Percentiles rank a stretch among this genome's conserved stretches.
phyloP scores from a whole-genome alignment of 2,888 invertebrate genomes.

The Nymphalis urticae region DNA sequence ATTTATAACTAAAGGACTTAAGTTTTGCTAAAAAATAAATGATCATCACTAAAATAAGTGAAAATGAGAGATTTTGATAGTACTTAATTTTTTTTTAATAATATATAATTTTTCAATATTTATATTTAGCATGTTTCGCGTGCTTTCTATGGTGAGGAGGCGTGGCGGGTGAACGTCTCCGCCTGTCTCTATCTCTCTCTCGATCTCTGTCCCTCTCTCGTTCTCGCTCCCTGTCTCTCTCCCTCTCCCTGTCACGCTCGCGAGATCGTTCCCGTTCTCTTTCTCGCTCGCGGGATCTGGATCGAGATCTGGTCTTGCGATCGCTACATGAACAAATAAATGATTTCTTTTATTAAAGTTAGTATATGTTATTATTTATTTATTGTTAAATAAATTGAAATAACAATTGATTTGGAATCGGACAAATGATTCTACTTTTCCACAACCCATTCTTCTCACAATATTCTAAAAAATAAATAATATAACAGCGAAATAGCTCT shows the following conservation, averaged over 20 bases:
- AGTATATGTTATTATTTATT: background rate
- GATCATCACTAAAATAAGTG: too few relatives aligned
- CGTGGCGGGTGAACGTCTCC: constrained; percentile 69
- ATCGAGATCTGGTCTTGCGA: constrained; percentile 64
- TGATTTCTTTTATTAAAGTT: background rate
- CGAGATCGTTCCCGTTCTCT: constrained; percentile 47
- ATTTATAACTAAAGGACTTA: too few relatives aligned
- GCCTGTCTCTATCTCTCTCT: constrained; percentile 52
- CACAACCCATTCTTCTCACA: too few relatives aligned
- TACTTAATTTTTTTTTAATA: background rate
- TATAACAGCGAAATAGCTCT: too few relatives aligned
- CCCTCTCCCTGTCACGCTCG: constrained; percentile 52
- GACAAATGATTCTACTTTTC: too few relatives aligned
- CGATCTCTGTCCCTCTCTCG: constrained; percentile 57
- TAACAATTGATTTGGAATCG: too few relatives aligned
- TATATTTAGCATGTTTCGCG: constrained; percentile 71
- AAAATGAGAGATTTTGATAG: background rate
- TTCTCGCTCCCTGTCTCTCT: constrained; percentile 56
- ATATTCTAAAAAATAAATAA: too few relatives aligned
- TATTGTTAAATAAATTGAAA: background rate
- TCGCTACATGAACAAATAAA: constrained; percentile 49
- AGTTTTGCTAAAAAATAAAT: too few relatives aligned
- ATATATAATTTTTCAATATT: constrained; percentile 53
- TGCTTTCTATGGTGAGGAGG: constrained; percentile 72
- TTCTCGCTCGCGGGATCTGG: constrained; percentile 56